Evolutionary conservation across 2,113 vertebrate species (phyloP), one percentile per base, ranked within the genome.

Genomic region (Phaetusa simplex): DNA sequence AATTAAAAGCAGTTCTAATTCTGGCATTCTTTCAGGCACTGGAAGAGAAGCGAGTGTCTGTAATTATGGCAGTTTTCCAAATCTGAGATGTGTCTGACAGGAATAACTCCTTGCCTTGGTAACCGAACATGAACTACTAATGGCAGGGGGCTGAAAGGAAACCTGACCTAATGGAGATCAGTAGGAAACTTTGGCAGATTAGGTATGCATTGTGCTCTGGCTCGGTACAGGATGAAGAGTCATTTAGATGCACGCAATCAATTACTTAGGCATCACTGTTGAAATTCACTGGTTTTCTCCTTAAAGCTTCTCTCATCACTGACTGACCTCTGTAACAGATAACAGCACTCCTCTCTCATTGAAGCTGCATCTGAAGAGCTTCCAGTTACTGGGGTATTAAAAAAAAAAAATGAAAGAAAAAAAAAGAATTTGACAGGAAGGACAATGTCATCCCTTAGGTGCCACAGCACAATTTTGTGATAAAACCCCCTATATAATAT

Each of bases 11-110:
- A 90, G 92, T 56, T 86, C 74, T 73, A 92, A 96, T 62, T 74
- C 76, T 96, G 93, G 95, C 92, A 93, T 95, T 90, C 64, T 86
- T 95, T 97, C 97, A 98, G 95, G 91, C 61, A 77, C 34, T 66
- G 12, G 40, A 87, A 97, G 73, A 97, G 76, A 96, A 90, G 94
- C n/a, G 27, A 96, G 67, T 91, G 49, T 84, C 78, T 95, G 82
- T 55, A 93, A 96, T 61, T 62, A 70, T 67, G 95, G 97, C 84
- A 84, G 21, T 73, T 78, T 93, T 96, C 93, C 97, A 97, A 93
- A 96, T 71, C n/a, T 3, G 8, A 95, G 76, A 77, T 58, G 36
- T 79, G 82, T 85, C 53, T 93, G 90, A 91, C 56, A 90, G 49
- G 40, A 96, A 92, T 86, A 90, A 92, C 86, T 70, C 77, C 53